Percentiles rank a stretch among this genome's conserved stretches.
Conservation (phyloP, 2,888 invertebrate genomes). For the Stenurella melanura region DNA sequence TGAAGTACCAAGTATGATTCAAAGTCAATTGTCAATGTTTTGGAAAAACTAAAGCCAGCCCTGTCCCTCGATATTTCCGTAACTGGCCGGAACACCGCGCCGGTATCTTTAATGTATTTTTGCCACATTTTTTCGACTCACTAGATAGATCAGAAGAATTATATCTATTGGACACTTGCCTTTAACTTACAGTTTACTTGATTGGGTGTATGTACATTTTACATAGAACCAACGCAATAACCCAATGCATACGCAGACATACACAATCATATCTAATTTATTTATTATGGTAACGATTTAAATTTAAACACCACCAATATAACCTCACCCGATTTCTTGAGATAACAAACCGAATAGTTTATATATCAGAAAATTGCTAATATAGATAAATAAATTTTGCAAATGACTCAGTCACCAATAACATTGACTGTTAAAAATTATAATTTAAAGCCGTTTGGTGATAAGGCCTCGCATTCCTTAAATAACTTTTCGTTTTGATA, state of each 20-base stretch:
- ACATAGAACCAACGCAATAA: not conserved
- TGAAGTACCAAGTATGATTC: no score
- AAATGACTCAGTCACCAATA: conserved; percentile 32
- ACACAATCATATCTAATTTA: conserved; percentile 12
- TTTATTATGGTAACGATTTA: conserved; percentile 15
- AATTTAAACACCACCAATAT: not conserved
- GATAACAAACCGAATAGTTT: conserved; percentile 35
- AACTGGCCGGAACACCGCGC: no score
- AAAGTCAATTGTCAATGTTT: no score
- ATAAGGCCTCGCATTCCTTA: conserved; percentile 44
- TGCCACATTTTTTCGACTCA: no score
- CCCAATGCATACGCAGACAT: not conserved
- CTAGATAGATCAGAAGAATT: no score
- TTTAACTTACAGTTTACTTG: no score
- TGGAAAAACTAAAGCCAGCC: no score
- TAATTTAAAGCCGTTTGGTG: conserved; percentile 26
- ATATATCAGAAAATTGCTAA: conserved; percentile 28
- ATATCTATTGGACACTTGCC: no score
- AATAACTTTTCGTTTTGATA: conserved; percentile 45
- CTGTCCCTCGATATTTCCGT: no score
- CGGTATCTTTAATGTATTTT: no score
- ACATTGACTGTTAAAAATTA: conserved; percentile 36
- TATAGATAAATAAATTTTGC: conserved; percentile 36
- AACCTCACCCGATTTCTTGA: conserved; percentile 1
- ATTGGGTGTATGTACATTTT: not conserved